Evolutionary conservation across 2,113 vertebrate genomes (phyloP), one percentile per base, ranked within the genome.

Genomic region (Prunella fulvescens): DNA sequence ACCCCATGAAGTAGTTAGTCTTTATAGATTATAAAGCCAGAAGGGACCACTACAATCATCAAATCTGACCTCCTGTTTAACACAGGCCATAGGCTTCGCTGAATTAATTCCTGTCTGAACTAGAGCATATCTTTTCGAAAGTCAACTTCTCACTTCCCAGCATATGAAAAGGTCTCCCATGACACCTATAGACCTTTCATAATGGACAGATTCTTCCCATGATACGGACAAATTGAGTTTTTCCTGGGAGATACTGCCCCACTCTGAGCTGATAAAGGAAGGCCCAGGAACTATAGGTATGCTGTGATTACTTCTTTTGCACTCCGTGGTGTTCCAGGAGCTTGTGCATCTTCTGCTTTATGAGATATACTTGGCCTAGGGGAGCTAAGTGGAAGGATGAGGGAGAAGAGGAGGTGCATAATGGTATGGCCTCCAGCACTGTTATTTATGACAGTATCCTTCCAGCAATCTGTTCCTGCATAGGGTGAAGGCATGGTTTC

Each of bases 361-460:
- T 72, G 92, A 97, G 97, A 94, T 95, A 92, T 87, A 93, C 93
- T 95, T 96, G 93, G 95, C 96, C 93, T 86, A 86, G 93, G 94
- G 96, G 97, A 93, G 53, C 89, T 95, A 83, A 92, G 94, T 70
- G 91, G 85, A 96, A 90, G 47, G 93, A 95, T 82, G 91, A 96
- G 93, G 91, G 94, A 93, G 95, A 97, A 94, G 94, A 97, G 95
- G 71, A 92, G 71, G 70, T 69, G 72, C 83, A 64, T 97, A 92
- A 86, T 74, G 86, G 93, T 77, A 66, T 94, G 97, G 95, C 95
- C 95, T 92, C 95, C 91, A 96, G 97, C 92, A 69, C 81, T 96
- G 76, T 97, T 97, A 97, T 96, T 97, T 96, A 97, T 90, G 97
- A 97, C 94, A 96, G 85, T 96, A 96, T 92, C 96, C 97, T 97